A percentile compares a stretch with the other conserved stretches of the same genome.
Evolutionary conservation across 2,797 vertebrate genomes (phyloP).

Genomic region (Mallotus villosus): DNA sequence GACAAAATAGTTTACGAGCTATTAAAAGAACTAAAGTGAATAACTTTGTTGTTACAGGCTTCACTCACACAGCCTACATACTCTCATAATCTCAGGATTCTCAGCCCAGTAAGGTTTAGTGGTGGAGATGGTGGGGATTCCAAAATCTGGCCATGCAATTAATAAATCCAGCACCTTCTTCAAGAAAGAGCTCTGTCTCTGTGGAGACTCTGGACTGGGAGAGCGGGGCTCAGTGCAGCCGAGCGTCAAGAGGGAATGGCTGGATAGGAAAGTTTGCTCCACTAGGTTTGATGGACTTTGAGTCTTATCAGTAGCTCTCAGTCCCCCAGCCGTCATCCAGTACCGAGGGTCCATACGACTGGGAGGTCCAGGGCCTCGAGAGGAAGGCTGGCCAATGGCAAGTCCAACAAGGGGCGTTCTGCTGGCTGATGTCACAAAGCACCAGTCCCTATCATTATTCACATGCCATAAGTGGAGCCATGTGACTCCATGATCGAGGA

Average conservation of each 20-base stretch:
- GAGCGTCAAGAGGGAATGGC: conserved; percentile 2
- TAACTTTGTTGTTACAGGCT: background rate
- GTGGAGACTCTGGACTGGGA: background rate
- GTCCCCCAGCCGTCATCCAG: conserved; percentile 11
- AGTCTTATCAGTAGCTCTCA: conserved; percentile 41
- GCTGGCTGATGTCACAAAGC: conserved; percentile 35
- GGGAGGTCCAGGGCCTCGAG: conserved; percentile 15
- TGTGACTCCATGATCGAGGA: too few species aligned
- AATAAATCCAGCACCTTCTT: conserved; percentile 9
- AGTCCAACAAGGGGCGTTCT: conserved; percentile 3
- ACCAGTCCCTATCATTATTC: background rate
- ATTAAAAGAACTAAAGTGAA: background rate
- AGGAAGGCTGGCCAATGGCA: background rate
- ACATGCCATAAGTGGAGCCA: too few species aligned
- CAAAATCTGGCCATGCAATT: conserved; percentile 18
- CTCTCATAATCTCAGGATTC: too few species aligned
- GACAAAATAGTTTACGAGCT: background rate
- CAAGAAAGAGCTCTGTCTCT: background rate
- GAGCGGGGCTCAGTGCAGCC: conserved; percentile 27
- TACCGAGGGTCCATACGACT: conserved; percentile 28
- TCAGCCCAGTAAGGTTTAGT: background rate
- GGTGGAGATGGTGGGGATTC: conserved; percentile 19
- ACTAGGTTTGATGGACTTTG: conserved; percentile 41
- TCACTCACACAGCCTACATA: background rate
- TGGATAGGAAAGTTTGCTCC: conserved; percentile 28